These are phyloP conservation scores for Hapalemur alaotrensis DNA, from an alignment of 2,797 vertebrate genomes.

Conservation along the genomic window DNA sequence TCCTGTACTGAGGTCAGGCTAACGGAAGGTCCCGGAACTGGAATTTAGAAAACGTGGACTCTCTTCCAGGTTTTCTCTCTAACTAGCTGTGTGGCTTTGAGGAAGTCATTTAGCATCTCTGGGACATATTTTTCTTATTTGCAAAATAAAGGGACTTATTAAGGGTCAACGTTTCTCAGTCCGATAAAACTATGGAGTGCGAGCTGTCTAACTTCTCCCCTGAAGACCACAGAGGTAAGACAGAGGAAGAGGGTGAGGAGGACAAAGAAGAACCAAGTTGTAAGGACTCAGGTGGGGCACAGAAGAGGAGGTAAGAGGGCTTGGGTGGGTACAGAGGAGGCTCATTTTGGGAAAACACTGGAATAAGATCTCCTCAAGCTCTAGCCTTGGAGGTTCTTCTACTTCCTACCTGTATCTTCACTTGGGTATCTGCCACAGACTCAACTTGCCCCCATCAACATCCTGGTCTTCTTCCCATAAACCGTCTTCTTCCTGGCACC, in stretches of 20 bases:
- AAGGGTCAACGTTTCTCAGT: not conserved
- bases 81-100: not conserved
- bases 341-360: not conserved
- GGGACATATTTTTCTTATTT: constrained; percentile 27
- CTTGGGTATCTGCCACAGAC: not conserved
- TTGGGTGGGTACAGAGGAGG: not conserved
- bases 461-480: not conserved
- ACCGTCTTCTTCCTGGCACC: not conserved
- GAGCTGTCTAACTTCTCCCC: not conserved
- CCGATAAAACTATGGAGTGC: not conserved
- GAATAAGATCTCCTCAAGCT: not conserved
- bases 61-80: not conserved
- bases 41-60: not conserved
- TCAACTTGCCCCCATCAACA: not conserved
- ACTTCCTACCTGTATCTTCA: not conserved
- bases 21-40: not conserved
- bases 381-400: not conserved
- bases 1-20: not conserved
- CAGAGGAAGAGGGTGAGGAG: not conserved
- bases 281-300: not conserved
- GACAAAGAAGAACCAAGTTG: not conserved
- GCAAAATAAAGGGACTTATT: constrained; percentile 2
- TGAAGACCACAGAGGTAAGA: not conserved
- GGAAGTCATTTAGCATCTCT: not conserved
- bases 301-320: not conserved